A percentile compares a stretch with the other conserved stretches of the same genome.
Evolutionary conservation across 2,888 invertebrate species (phyloP).

Genomic region (Petrolisthes manimaculis): DNA sequence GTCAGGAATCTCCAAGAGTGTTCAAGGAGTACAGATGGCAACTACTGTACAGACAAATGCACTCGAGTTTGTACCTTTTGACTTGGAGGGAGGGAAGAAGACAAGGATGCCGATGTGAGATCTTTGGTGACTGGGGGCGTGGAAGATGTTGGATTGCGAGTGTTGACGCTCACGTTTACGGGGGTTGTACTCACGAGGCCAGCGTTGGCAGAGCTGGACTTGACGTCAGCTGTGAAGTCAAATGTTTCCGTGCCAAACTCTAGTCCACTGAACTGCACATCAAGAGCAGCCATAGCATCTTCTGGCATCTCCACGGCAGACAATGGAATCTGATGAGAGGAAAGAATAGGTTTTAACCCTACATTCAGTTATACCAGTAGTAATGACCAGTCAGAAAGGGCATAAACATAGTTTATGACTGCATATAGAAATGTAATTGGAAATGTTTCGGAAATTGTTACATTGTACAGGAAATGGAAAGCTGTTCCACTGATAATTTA

Average conservation of each 20-base stretch:
- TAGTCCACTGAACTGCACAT: conserved; percentile 93
- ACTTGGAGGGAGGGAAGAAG: conserved; percentile 37
- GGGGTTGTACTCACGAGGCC: conserved; percentile 48
- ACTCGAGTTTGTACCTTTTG: neutral
- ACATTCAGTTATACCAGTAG: neutral
- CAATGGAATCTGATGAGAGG: conserved; percentile 82
- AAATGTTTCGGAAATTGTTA: no score
- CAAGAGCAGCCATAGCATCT: conserved; percentile 83
- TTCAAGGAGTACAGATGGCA: no score
- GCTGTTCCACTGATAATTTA: no score
- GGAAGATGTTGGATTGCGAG: conserved; percentile 38
- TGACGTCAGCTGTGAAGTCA: conserved; percentile 64
- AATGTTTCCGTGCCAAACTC: conserved; percentile 72
- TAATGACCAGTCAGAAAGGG: no score
- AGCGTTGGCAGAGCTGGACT: conserved; percentile 42
- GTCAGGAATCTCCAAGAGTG: no score
- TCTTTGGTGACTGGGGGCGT: conserved; percentile 53
- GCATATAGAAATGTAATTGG: no score
- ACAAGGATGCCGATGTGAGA: conserved; percentile 46
- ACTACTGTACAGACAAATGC: no score
- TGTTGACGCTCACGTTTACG: conserved; percentile 9
- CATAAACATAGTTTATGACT: no score
- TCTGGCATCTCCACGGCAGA: conserved; percentile 98
- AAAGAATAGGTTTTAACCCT: neutral
- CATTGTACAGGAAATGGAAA: no score